Evolutionary conservation across 53 echinoderm and acorn worm species (phyloP), one percentile per base, ranked within the genome.

Genomic region (Luidia sarsii): DNA sequence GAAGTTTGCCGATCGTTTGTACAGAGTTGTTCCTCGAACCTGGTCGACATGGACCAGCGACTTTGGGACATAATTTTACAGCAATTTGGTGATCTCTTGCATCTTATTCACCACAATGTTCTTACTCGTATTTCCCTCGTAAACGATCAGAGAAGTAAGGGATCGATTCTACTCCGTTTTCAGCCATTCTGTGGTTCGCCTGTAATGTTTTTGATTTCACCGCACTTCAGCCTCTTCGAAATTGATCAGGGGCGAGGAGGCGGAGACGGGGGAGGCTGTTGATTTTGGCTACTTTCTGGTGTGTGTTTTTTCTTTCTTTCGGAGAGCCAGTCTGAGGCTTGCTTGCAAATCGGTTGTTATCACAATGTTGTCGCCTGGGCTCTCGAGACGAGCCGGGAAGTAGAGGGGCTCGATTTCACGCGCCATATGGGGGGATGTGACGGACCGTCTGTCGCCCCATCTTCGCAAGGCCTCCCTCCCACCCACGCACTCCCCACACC

Each of bases 301-400:
- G n/a, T n/a, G n/a, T n/a, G n/a, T n/a, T n/a, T 65, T 65, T 65
- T 65, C 65, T 36, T 38, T 35, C 65, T 36, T 65, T 65, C 65
- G 65, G 65, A 36, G 65, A 74, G 38, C 74, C 74, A 74, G 55
- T 57, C 57, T 31, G 74, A 28, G 74, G 46, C 77, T 60, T 77
- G 46, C 77, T 77, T 77, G 77, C 61, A 77, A 69, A 77, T 77
- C 61, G 62, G 29, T 61, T 61, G 77, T 77, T 77, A 77, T 77
- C 77, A 77, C 59, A 60, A 46, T 77, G 77, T 77, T 77, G 31
- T n/a, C 31, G 48, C 77, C 61, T 77, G 19, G 77, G 60, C 77
- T 46, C 77, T 77, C 77, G 9, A 77, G 61, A 77, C 60, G 30
- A 46, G 45, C 49, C 60, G 30, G n/a, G n/a, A n/a, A n/a, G n/a